phyloP scores from a whole-genome alignment of 2,888 invertebrate genomes.

The Endomychus coccineus region DNA sequence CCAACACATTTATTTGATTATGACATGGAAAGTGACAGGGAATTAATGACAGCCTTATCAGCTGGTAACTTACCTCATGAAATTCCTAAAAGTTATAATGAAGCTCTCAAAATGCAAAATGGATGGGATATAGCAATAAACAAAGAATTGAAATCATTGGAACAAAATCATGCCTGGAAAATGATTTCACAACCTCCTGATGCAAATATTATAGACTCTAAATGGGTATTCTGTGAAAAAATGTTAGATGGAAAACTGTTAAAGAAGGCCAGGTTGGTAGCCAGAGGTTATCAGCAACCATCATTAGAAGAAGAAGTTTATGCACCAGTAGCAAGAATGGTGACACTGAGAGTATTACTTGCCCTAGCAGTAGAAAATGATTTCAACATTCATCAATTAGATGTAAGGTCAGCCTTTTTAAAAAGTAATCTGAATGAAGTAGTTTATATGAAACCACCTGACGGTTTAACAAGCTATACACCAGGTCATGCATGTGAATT shows the following conservation, averaged over 20 bases:
- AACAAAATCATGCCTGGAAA: conserved; percentile 21
- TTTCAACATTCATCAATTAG: conserved; percentile 13
- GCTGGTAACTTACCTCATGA: conserved; percentile 15
- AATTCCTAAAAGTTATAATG: conserved; percentile 17
- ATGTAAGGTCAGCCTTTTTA: conserved; percentile 21
- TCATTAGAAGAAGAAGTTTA: conserved; percentile 19
- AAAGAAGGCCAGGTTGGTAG: conserved; percentile 22
- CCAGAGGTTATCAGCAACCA: conserved; percentile 22
- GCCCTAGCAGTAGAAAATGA: conserved; percentile 17
- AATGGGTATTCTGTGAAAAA: conserved; percentile 21
- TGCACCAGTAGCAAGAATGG: conserved; percentile 23
- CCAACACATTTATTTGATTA: conserved; percentile 15
- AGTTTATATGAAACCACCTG: conserved; percentile 7
- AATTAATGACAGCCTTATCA: conserved; percentile 13
- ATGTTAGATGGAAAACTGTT: conserved; percentile 14
- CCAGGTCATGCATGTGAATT: conserved; percentile 14
- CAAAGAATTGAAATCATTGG: conserved; percentile 18
- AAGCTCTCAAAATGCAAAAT: conserved; percentile 11
- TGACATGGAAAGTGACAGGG: conserved; percentile 8
- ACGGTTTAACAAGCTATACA: conserved; percentile 1
- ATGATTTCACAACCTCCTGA: conserved; percentile 16
- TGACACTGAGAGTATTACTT: conserved; percentile 19
- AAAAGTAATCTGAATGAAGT: conserved; percentile 3
- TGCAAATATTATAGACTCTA: conserved; percentile 21
- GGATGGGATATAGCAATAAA: conserved; percentile 20